A percentile compares a stretch with the other conserved stretches of the same genome.
These are phyloP conservation scores for Champsocephalus esox DNA, from an alignment of 2,797 vertebrate genomes.

Conservation along the genomic window DNA sequence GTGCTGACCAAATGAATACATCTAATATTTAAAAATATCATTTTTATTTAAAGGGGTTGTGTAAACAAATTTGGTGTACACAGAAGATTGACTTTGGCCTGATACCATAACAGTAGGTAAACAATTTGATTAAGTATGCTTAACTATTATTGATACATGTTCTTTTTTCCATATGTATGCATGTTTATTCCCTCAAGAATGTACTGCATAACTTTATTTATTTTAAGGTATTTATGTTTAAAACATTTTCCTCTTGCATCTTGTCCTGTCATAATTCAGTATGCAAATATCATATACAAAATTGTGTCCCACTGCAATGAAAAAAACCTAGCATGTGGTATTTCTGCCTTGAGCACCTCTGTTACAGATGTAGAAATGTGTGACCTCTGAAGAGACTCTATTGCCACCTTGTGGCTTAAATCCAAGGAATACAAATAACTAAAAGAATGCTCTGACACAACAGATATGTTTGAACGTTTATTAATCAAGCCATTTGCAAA, in stretches of 20 bases:
- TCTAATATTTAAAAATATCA: constrained; percentile 26
- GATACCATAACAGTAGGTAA: constrained; percentile 12
- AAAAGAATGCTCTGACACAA: background rate
- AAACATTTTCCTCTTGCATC: background rate
- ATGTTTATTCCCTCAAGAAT: background rate
- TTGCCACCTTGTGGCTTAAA: constrained; percentile 76
- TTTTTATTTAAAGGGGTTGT: constrained; percentile 25
- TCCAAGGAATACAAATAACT: constrained; percentile 5
- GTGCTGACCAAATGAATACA: constrained; percentile 82
- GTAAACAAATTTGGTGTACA: background rate
- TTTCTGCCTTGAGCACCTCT: constrained; percentile 20
- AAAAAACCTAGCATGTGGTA: background rate
- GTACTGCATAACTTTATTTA: background rate
- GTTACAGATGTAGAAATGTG: constrained; percentile 22
- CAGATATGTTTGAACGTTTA: constrained; percentile 37
- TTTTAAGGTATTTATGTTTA: background rate
- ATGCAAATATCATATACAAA: constrained; percentile 17
- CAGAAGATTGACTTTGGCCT: constrained; percentile 12
- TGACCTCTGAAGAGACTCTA: constrained; percentile 59
- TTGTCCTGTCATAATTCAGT: constrained; percentile 8
- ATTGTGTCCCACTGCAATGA: background rate
- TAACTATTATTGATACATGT: background rate
- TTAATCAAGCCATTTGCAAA: constrained; percentile 31
- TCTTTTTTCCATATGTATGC: background rate
- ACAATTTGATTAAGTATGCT: constrained; percentile 12